A percentile compares a stretch with the other conserved stretches of the same genome.
phyloP scores from a whole-genome alignment of 2,888 invertebrate species.

The Hypselothyrea guttata region DNA sequence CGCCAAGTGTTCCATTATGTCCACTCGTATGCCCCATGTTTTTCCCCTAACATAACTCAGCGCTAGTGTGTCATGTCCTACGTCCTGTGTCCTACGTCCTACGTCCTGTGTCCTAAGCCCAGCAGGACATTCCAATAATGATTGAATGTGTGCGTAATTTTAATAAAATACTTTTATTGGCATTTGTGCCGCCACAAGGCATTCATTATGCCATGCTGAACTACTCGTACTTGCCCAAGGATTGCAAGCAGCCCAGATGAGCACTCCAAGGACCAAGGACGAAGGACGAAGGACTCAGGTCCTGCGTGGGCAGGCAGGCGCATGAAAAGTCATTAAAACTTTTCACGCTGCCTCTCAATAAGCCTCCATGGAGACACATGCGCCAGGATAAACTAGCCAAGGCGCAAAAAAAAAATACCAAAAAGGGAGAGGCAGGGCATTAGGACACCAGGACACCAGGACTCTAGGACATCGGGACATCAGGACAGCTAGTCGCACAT shows the following conservation, averaged over 20 bases:
- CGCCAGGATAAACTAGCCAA: slow-evolving; percentile 9
- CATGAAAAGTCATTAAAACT: slow-evolving; percentile 73
- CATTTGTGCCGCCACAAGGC: slow-evolving; percentile 63
- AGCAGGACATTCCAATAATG: slow-evolving; percentile 73
- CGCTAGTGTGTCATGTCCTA: slow-evolving; percentile 25
- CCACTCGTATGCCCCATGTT: slow-evolving; percentile 25
- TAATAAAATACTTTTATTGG: slow-evolving; percentile 77
- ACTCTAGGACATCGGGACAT: neutral
- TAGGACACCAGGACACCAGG: neutral
- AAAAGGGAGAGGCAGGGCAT: slow-evolving; percentile 3
- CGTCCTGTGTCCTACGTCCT: slow-evolving; percentile 2
- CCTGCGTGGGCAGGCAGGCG: slow-evolving; percentile 32
- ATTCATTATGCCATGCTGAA: slow-evolving; percentile 35
- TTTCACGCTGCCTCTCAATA: slow-evolving; percentile 48
- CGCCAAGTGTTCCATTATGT: slow-evolving; percentile 44
- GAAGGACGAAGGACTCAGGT: slow-evolving; percentile 24
- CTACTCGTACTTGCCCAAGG: slow-evolving; percentile 2
- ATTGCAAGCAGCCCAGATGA: too few relatives aligned
- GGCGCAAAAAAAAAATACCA: slow-evolving; percentile 16
- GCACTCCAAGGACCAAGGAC: too few relatives aligned
- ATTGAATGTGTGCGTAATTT: slow-evolving; percentile 77
- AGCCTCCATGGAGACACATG: slow-evolving; percentile 40
- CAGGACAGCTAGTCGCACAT: slow-evolving; percentile 10
- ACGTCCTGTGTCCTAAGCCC: slow-evolving; percentile 33
- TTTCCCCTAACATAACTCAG: slow-evolving; percentile 31